phyloP scores from a whole-genome alignment of 2,113 vertebrate genomes.

The Turnix velox region DNA sequence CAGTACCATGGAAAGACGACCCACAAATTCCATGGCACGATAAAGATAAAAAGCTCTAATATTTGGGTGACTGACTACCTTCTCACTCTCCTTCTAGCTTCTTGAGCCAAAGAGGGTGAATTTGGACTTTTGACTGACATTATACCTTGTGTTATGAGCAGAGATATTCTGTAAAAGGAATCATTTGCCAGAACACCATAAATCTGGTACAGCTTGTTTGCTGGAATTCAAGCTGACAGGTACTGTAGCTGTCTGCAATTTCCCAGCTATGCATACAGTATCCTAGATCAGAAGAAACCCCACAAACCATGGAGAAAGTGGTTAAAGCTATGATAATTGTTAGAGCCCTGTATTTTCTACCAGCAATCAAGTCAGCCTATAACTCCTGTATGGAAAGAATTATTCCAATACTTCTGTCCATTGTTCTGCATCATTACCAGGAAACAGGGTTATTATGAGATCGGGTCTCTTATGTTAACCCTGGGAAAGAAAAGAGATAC shows the following conservation, averaged over 20 bases:
- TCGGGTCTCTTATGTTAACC: not conserved
- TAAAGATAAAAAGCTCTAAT: not conserved
- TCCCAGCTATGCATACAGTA: not conserved
- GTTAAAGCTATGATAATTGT: conserved; percentile 30
- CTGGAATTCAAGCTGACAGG: conserved; percentile 5
- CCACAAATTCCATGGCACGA: not conserved
- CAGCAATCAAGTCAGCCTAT: not conserved
- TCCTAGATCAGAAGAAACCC: conserved; percentile 24
- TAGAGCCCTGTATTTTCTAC: conserved; percentile 31
- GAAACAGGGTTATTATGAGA: conserved; percentile 25
- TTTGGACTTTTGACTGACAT: not conserved
- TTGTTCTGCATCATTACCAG: conserved; percentile 12
- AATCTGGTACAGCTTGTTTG: not conserved
- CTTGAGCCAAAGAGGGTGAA: not conserved
- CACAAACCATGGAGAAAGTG: conserved; percentile 3
- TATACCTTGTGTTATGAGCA: not conserved
- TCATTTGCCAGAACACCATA: not conserved
- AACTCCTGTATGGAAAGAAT: conserved; percentile 51
- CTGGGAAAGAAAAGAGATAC: not conserved
- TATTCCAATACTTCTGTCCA: not conserved
- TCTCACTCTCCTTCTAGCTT: not conserved
- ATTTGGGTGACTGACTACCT: not conserved
- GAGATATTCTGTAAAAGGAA: not conserved
- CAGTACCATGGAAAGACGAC: not conserved
- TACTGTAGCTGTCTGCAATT: not conserved